Conservation (phyloP, 2,888 invertebrate genomes). For the Xylota sylvarum region DNA sequence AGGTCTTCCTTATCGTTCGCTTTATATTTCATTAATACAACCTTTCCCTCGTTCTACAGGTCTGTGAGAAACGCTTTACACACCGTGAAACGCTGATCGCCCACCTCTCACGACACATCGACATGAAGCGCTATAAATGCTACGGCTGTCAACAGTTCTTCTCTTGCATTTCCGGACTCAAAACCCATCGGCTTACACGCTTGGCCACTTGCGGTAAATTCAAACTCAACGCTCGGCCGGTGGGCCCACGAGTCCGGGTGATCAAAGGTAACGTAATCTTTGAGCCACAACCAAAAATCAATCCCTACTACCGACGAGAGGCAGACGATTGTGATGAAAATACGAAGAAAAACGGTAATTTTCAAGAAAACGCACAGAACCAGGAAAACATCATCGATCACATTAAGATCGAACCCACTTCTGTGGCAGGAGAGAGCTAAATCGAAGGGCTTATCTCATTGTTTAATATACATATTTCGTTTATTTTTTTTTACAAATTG, state of each 20-base stretch:
- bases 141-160: conserved; percentile 82
- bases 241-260: conserved; percentile 83
- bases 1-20: background rate
- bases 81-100: conserved; percentile 83
- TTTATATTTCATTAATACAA: background rate
- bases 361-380: conserved; percentile 5
- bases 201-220: conserved; percentile 82
- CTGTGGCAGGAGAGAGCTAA: background rate
- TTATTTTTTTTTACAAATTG: conserved; percentile 40
- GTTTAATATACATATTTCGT: conserved; percentile 19
- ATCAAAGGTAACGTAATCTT: conserved; percentile 82
- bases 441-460: background rate
- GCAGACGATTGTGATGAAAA: background rate
- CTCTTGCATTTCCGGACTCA: conserved; percentile 82
- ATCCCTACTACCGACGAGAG: conserved; percentile 76
- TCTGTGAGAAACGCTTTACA: conserved; percentile 82
- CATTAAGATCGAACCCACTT: conserved; percentile 8
- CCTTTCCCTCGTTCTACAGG: conserved; percentile 75
- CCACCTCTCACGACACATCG: conserved; percentile 83
- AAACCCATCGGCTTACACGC: conserved; percentile 82
- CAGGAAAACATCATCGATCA: conserved; percentile 4
- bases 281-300: conserved; percentile 82
- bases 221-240: conserved; percentile 82
- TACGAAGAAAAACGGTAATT: background rate
- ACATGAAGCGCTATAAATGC: conserved; percentile 84